phyloP scores from a whole-genome alignment of 2,888 invertebrate species.

The Rhingia campestris region DNA sequence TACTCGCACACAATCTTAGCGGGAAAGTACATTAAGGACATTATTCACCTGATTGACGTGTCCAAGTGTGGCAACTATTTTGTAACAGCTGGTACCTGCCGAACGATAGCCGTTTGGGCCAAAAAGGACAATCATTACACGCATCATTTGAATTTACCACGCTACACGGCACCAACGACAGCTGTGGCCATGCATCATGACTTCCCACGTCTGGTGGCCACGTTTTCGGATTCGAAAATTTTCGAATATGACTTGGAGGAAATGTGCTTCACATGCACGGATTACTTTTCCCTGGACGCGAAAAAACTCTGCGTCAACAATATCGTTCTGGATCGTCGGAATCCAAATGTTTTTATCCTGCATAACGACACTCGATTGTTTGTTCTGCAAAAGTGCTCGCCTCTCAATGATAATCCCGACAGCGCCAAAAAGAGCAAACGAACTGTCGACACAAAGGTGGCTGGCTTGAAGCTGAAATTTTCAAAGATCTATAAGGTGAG shows the following conservation, averaged over 20 bases:
- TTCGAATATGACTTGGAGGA: constrained; percentile 89
- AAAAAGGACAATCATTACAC: constrained; percentile 81
- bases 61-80: constrained; percentile 86
- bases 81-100: constrained; percentile 86
- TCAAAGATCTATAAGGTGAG: constrained; percentile 79
- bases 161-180: constrained; percentile 87
- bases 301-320: constrained; percentile 83
- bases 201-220: constrained; percentile 86
- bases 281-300: constrained; percentile 84
- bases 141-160: constrained; percentile 87
- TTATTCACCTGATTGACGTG: constrained; percentile 84
- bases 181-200: constrained; percentile 87
- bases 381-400: constrained; percentile 77
- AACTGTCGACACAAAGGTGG: constrained; percentile 15
- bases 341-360: constrained; percentile 87
- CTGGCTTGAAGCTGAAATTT: constrained; percentile 35
- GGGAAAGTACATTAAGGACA: constrained; percentile 83
- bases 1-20: constrained; percentile 81
- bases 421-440: constrained; percentile 84
- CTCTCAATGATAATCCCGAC: constrained; percentile 4
- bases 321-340: constrained; percentile 86
- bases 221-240: constrained; percentile 92
- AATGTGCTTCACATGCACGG: constrained; percentile 85
- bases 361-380: constrained; percentile 88
- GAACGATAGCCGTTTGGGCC: constrained; percentile 88